Evolutionary conservation across 2,888 invertebrate genomes (phyloP).

Genomic region (Pomacea canaliculata): DNA sequence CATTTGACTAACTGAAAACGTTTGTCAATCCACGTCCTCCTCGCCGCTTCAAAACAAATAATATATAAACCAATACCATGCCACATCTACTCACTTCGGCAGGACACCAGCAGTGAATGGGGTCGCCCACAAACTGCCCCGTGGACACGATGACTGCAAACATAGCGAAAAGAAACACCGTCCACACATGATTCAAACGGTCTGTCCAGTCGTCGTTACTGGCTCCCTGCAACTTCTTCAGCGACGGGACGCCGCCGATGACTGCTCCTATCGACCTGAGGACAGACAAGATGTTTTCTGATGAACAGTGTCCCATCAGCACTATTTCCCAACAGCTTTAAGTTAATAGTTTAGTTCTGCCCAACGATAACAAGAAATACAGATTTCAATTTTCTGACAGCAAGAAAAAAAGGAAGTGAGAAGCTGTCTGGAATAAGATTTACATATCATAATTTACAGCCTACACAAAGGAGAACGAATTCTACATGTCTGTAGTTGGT

Average conservation of each 20-base stretch:
- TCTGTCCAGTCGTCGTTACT: slow-evolving; percentile 63
- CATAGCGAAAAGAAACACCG: slow-evolving; percentile 56
- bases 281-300: neutral
- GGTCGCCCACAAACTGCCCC: slow-evolving; percentile 60
- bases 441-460: too few species aligned
- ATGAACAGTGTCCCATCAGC: too few species aligned
- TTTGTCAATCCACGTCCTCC: too few species aligned
- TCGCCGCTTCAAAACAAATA: too few species aligned
- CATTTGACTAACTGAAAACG: too few species aligned
- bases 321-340: too few species aligned
- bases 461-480: too few species aligned
- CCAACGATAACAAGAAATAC: neutral
- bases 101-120: slow-evolving; percentile 63
- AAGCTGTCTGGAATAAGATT: too few species aligned
- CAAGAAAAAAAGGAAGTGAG: too few species aligned
- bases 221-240: slow-evolving; percentile 57
- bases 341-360: too few species aligned
- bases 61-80: too few species aligned
- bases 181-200: slow-evolving; percentile 60
- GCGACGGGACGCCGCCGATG: slow-evolving; percentile 52
- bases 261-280: slow-evolving; percentile 40
- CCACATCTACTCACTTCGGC: slow-evolving; percentile 36
- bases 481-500: too few species aligned
- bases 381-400: neutral
- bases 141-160: slow-evolving; percentile 62